These are phyloP conservation scores for Lutjanus argentimaculatus DNA, from an alignment of 2,797 vertebrate genomes.

Conservation along the genomic window DNA sequence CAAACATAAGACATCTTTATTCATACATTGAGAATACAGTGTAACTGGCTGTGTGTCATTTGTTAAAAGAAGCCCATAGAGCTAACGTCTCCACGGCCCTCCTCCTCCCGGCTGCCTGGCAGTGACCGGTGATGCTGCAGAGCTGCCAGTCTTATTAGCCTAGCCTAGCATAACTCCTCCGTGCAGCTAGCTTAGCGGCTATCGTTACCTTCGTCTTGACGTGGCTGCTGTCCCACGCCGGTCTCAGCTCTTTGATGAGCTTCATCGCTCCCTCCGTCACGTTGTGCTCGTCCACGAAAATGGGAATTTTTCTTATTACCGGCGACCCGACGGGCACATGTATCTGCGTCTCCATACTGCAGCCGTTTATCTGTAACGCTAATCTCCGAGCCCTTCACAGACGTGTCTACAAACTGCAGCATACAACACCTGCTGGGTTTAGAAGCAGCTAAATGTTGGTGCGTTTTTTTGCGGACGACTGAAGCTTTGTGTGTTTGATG, in stretches of 20 bases:
- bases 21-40: rapidly evolving
- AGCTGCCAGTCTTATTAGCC: slow-evolving; percentile 53
- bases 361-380: slow-evolving; percentile 31
- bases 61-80: neutral
- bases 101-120: slow-evolving; percentile 27
- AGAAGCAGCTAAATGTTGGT: neutral
- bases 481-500: neutral
- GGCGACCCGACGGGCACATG: slow-evolving; percentile 87
- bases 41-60: rapidly evolving
- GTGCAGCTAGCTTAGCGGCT: slow-evolving; percentile 52
- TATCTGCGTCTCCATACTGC: slow-evolving; percentile 88
- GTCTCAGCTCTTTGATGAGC: slow-evolving; percentile 93
- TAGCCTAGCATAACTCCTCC: slow-evolving; percentile 53
- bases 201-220: slow-evolving; percentile 90
- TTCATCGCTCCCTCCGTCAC: slow-evolving; percentile 91
- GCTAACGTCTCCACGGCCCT: slow-evolving; percentile 26
- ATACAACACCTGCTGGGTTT: slow-evolving; percentile 44
- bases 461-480: neutral
- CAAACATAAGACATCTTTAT: neutral
- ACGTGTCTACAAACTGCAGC: slow-evolving; percentile 33
- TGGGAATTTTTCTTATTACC: slow-evolving; percentile 84
- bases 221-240: slow-evolving; percentile 87
- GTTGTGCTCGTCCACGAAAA: slow-evolving; percentile 90
- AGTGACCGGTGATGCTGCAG: slow-evolving; percentile 46
- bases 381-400: slow-evolving; percentile 60